Base-by-base conservation (phyloP, 1,140 invertebrate species). In the Choristoneura fumiferana region DNA sequence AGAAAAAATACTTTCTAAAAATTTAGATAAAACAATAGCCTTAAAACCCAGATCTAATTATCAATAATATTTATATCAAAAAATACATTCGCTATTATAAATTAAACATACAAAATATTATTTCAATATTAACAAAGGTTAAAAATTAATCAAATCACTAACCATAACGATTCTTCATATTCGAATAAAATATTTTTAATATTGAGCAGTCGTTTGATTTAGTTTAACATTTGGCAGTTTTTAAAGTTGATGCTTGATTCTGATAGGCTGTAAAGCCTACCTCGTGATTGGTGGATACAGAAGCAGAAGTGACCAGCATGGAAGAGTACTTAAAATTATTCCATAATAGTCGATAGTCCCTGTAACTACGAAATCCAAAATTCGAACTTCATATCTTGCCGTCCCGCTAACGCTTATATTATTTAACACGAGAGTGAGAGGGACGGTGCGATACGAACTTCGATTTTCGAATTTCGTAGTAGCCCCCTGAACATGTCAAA, bases 61-160 rank as follows among this genome's bases (percentile, higher is more conserved):
- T 10, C 12, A 13, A 49, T 29, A 49, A 33, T 22, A 49, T 49
- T 12, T 8, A 29, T 29, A 12, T 49, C 3, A 37, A 37, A 37
- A 37, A 37, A 12, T 10, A 9, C 9, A 12, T 33, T 49, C 18
- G 17, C 29, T n/a, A 45, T 49, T 4, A 45, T 45, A 12, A 29
- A 29, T 37, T 4, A 37, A 4, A 37, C 10, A 13, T 49, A 12
- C 29, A 33, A 22, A 49, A 22, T 1, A 3, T 45, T 29, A 15
- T 22, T 17, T 8, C 5, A 5, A 22, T 49, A 12, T 2, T 54
- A 54, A 54, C 34, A 35, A 29, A 49, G 12, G 18, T 4, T 12
- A 49, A 29, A 49, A 49, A 22, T 4, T 12, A 49, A 22, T 49
- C 22, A 45, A 12, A 29, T 49, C 43, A 49, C 43, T 49, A 49